Conservation (phyloP, 2,888 invertebrate species). For the Xanthia togata region DNA sequence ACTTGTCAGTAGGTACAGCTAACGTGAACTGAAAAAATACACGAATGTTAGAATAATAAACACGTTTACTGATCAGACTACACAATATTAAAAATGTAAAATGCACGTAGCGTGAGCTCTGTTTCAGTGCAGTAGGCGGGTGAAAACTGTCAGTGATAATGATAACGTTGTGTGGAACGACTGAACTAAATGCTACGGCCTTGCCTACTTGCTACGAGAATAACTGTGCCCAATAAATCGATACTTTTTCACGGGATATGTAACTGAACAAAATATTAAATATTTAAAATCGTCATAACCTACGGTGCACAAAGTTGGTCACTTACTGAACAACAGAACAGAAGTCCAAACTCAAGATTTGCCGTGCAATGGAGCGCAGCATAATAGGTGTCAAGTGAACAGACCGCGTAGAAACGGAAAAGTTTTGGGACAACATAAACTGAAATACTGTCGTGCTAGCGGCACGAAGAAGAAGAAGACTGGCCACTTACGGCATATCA, state of each 20-base stretch:
- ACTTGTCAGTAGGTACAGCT: not conserved
- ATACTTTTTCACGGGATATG: slow-evolving; percentile 7
- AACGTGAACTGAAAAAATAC: slow-evolving; percentile 2
- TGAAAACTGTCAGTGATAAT: slow-evolving; percentile 29
- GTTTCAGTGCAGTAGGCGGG: slow-evolving; percentile 19
- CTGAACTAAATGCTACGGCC: slow-evolving; percentile 33
- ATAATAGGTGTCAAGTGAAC: too few relatives aligned
- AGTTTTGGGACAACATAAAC: not conserved
- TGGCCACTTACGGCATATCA: not conserved
- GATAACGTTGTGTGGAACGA: slow-evolving; percentile 25
- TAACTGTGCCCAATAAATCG: slow-evolving; percentile 43
- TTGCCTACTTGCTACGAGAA: slow-evolving; percentile 32
- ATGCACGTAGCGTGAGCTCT: not conserved
- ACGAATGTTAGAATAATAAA: slow-evolving; percentile 4
- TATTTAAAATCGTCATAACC: too few relatives aligned
- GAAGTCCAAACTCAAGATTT: too few relatives aligned
- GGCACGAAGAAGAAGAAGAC: not conserved
- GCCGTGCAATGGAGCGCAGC: too few relatives aligned
- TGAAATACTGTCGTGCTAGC: not conserved
- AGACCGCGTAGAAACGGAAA: too few relatives aligned
- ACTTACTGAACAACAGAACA: too few relatives aligned
- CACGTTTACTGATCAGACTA: not conserved
- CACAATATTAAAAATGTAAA: slow-evolving; percentile 9
- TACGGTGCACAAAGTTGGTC: too few relatives aligned
- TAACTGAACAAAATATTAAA: not conserved